Base-by-base conservation (phyloP, 1,140 invertebrate genomes). In the Neodiprion fabricii region DNA sequence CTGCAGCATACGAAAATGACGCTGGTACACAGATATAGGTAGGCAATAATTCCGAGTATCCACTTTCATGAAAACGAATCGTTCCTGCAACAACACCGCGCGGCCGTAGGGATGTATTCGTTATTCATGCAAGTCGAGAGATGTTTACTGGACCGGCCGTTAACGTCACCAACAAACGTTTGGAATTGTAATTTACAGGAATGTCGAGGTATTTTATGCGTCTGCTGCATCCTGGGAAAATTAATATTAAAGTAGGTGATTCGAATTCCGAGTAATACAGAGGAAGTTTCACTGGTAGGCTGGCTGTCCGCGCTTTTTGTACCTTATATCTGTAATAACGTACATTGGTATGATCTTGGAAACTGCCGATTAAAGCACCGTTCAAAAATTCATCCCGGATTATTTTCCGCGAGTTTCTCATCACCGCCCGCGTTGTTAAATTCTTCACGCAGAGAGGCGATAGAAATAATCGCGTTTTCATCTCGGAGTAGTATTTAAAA, bases 151-250 rank as follows among this genome's bases (percentile, higher is more conserved):
- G 53, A 61, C 53, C 53, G 53, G 53, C n/a, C 5, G 53, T 61
- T 61, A 61, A 61, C 53, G 53, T 61, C 53, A 61, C 53, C 53
- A 61, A 9, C 53, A 61, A 61, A 61, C 53, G 53, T 61, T 61
- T 61, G 14, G 53, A 61, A 61, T 61, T 14, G 53, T 61, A 61
- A 61, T 61, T 61, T 61, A 61, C 9, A 61, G 53, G 53, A 61
- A 61, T 61, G 53, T 61, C 53, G 28, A 61, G 53, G 53, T 61
- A 61, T 17, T 61, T 61, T 61, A 61, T 17, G 53, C 11, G 53
- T 61, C 53, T 61, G 53, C 11, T 61, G 53, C 53, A 61, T 61
- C 53, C 5, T 61, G 53, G 53, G 53, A 61, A 61, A 61, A 61
- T 61, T 61, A 61, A 61, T 61, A 61, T 61, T 61, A 61, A 61